These are phyloP conservation scores for Hydrotaea cyrtoneurina DNA, from an alignment of 2,888 invertebrate genomes.

Conservation along the genomic window DNA sequence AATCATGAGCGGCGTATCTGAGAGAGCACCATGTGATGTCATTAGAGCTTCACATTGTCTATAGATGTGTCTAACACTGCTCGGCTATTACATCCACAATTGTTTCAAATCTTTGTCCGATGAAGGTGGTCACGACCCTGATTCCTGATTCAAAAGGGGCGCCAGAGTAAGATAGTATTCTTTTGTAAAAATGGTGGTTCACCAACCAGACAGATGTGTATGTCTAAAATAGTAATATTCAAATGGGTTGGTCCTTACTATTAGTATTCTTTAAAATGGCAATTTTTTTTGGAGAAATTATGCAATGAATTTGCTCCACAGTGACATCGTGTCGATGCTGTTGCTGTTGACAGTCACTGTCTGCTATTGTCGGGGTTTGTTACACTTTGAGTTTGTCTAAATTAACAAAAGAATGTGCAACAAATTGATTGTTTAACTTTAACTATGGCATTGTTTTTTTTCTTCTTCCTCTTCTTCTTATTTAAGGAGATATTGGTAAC, in stretches of 20 bases:
- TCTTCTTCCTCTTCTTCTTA: neutral
- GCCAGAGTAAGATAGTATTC: no score
- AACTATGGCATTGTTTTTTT: slow-evolving; percentile 1
- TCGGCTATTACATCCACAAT: no score
- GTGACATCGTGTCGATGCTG: slow-evolving; percentile 5
- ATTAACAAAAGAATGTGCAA: slow-evolving; percentile 65
- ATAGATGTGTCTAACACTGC: no score
- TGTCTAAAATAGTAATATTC: no score
- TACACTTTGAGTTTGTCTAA: slow-evolving; percentile 61
- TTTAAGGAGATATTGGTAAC: slow-evolving; percentile 24
- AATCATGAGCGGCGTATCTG: slow-evolving; percentile 15
- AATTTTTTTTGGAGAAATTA: neutral
- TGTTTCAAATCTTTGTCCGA: no score
- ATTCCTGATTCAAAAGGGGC: no score
- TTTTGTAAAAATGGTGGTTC: no score
- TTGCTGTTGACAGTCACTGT: neutral
- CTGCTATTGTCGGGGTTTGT: slow-evolving; percentile 38
- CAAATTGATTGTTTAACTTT: slow-evolving; percentile 66
- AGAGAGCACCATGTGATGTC: neutral
- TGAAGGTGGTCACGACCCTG: no score
- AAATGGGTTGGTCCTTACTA: no score
- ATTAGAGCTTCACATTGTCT: neutral
- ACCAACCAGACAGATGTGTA: no score
- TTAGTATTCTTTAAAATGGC: no score
- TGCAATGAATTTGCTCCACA: neutral